Base-by-base conservation (phyloP, 2,113 vertebrate species). In the Pomatorhinus ruficollis region DNA sequence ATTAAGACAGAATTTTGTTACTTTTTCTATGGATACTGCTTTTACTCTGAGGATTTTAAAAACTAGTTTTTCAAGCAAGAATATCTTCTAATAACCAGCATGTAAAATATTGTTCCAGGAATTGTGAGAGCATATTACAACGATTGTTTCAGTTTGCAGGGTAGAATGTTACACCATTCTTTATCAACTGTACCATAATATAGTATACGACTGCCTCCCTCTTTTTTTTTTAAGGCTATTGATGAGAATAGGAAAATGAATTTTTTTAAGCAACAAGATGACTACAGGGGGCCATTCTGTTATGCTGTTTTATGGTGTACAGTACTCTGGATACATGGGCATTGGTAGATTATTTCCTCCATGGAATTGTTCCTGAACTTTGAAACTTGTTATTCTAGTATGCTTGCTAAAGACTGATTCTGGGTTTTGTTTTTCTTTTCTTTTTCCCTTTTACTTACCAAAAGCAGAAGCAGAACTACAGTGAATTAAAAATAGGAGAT, bases 191-290 rank as follows among this genome's bases (percentile, higher is more conserved):
- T 61, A 74, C 23, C 24, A 28, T 80, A 61, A 50, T 40, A 56
- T 4, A 45, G 13, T 47, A 9, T 49, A 40, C 7, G 47, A 17
- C 7, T 7, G 6, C 8, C 5, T 6, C 7, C 6, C 3, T 2
- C 3, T 8, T 4, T 16, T 10, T 60, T 30, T 60, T 56, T 30
- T 10, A 50, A 52, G 47, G 6, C 9, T 40, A 63, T 25, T 17
- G 15, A 39, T 57, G 45, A 70, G 47, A 85, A n/a, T 63, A 74
- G 76, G 65, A 52, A 87, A 90, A 49, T 0, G 0, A 31, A 18
- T 24, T 13, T 63, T 64, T 81, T 61, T 65, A 60, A 53, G 65
- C 57, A 68, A 23, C 30, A 53, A 12, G 8, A 30, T 79, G n/a
- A 35, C 9, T 86, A 9, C 47, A 64, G 31, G n/a, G 15, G n/a